Evolutionary conservation across 2,113 vertebrate species (phyloP).

Genomic region (Nesogale talazaci): DNA sequence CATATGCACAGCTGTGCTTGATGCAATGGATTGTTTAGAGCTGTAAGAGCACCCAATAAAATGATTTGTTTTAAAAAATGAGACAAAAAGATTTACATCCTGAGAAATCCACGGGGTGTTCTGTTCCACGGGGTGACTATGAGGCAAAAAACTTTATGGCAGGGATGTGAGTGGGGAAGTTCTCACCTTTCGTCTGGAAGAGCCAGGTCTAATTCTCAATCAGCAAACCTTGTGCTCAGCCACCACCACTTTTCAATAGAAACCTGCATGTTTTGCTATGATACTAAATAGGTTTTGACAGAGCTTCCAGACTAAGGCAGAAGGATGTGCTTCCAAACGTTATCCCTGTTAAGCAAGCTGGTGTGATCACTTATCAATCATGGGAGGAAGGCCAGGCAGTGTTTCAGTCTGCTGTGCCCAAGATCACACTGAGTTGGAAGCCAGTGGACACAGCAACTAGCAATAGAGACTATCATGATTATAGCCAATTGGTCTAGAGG

Average conservation of each 20-base stretch:
- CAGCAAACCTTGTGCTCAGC: not conserved
- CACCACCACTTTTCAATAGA: not conserved
- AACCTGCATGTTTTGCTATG: not conserved
- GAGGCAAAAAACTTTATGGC: too few relatives aligned
- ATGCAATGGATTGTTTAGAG: too few relatives aligned
- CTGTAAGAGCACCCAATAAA: too few relatives aligned
- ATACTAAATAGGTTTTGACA: not conserved
- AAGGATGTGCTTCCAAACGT: not conserved
- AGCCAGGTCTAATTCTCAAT: not conserved
- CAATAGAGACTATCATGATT: not conserved
- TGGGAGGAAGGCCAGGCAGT: not conserved
- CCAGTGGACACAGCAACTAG: not conserved
- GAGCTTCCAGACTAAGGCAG: not conserved
- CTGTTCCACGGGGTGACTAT: too few relatives aligned
- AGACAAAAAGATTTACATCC: too few relatives aligned
- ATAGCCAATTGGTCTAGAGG: not conserved
- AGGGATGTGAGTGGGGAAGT: not conserved
- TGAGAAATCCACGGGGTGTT: too few relatives aligned
- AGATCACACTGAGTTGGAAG: not conserved
- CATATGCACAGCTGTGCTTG: too few relatives aligned
- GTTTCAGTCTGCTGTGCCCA: not conserved
- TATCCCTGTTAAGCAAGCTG: not conserved
- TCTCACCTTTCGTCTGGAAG: not conserved
- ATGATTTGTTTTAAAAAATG: too few relatives aligned
- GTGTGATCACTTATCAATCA: not conserved